Evolutionary conservation across 1,140 invertebrate genomes (phyloP), one percentile per base, ranked within the genome.

Genomic region (Arion vulgaris): DNA sequence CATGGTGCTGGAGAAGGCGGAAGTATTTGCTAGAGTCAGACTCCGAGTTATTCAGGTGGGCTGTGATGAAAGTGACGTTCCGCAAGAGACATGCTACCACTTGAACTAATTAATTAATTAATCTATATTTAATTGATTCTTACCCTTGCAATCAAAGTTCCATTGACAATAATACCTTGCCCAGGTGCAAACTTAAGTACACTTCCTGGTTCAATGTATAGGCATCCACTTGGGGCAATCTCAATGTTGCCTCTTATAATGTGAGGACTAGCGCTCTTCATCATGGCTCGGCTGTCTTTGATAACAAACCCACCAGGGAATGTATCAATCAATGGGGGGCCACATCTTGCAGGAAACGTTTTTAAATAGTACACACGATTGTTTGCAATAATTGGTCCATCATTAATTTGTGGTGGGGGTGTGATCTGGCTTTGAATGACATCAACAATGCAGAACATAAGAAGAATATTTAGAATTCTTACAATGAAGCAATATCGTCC

Each of bases 131-230:
- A n/a, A n/a, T n/a, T n/a, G 2, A 19, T 23, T 38, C 94, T 95
- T 94, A 98, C 97, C 94, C 96, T 94, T 49, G 97, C 97, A 77
- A 94, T 95, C 11, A 99, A 93, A 85, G 95, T 94, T 85, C 97
- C 98, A 88, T 95, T 94, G 32, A 99, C 95, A 49, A 96, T 97
- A 86, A 99, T 95, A 76, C 97, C 97, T 87, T 96, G 95, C 93
- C 96, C 96, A 2, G 97, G 96, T 7, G 95, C 95, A 92, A 99
- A 98, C 74, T 95, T 93, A 19, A 99, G 93, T 87, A 95, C 95
- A 0, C 97, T 96, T 0, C 97, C 97, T 0, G 97, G 94, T 88
- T 97, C 96, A 66, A 99, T 94, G 38, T 95, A 93, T 69, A 98
- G 93, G 75, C 90, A 91, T 26, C 86, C 85, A 0, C n/a, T 72